These are phyloP conservation scores for Temnothorax ravouxi DNA, from an alignment of 2,888 invertebrate species.

Conservation along the genomic window DNA sequence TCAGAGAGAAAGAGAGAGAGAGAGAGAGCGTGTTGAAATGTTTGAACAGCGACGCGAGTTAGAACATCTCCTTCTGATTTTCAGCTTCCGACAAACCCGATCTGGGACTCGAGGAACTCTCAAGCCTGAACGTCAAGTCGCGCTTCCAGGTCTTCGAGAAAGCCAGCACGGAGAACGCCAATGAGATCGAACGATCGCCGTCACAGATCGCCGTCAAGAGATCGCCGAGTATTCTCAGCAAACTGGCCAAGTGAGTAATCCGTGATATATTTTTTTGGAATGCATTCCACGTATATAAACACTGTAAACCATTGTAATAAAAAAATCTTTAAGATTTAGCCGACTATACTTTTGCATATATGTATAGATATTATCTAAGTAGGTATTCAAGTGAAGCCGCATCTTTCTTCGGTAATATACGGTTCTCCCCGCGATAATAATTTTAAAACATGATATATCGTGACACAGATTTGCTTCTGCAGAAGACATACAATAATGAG, in stretches of 20 bases:
- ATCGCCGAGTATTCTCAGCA: constrained; percentile 92
- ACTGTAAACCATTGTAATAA: not conserved
- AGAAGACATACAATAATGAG: constrained; percentile 47
- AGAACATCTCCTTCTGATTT: constrained; percentile 36
- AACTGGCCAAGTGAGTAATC: constrained; percentile 91
- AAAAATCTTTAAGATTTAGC: not conserved
- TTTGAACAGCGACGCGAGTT: constrained; percentile 1
- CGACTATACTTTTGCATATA: not conserved
- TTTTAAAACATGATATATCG: constrained; percentile 51
- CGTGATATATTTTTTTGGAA: not conserved
- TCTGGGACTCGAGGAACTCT: constrained; percentile 93
- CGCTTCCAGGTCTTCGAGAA: constrained; percentile 95
- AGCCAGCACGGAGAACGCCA: constrained; percentile 85
- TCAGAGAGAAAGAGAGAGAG: not conserved
- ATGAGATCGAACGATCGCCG: constrained; percentile 87
- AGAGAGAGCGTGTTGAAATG: constrained; percentile 21
- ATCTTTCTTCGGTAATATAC: constrained; percentile 14
- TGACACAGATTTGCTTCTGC: constrained; percentile 66
- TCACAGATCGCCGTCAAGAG: constrained; percentile 88
- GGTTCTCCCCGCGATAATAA: constrained; percentile 30
- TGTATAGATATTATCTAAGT: not conserved
- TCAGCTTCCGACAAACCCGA: constrained; percentile 95
- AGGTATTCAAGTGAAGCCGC: not conserved
- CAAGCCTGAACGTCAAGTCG: constrained; percentile 93
- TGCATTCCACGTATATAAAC: not conserved